A percentile compares a stretch with the other conserved stretches of the same genome.
Evolutionary conservation across 2,797 vertebrate genomes (phyloP).

Genomic region (Rhinogobio ventralis): DNA sequence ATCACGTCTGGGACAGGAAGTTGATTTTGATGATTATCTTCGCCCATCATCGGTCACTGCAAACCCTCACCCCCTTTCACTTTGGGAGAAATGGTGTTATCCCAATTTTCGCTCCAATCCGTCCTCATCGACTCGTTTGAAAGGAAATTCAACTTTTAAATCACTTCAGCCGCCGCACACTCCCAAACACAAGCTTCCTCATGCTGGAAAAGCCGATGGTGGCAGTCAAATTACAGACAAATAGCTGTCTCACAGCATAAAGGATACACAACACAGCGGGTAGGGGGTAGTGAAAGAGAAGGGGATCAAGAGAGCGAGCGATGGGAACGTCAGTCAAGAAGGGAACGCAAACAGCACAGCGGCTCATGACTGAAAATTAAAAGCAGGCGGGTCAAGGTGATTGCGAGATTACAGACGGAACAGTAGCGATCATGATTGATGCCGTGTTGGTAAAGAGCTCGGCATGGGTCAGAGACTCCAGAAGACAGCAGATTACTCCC

Average conservation of each 20-base stretch:
- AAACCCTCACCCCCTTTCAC: conserved; percentile 49
- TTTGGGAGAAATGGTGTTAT: conserved; percentile 21
- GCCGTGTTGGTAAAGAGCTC: conserved; percentile 70
- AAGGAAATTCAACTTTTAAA: conserved; percentile 46
- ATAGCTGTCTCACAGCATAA: conserved; percentile 14
- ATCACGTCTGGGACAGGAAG: conserved; percentile 79
- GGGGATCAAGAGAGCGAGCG: conserved; percentile 61
- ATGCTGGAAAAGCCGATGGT: background rate
- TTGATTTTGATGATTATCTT: conserved; percentile 52
- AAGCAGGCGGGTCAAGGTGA: conserved; percentile 70
- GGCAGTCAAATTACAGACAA: conserved; percentile 49
- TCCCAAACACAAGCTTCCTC: conserved; percentile 3
- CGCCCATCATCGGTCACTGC: conserved; percentile 37
- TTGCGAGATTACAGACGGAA: conserved; percentile 76
- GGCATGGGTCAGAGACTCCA: conserved; percentile 47
- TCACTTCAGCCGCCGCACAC: background rate
- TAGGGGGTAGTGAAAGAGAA: conserved; percentile 6
- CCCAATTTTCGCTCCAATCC: conserved; percentile 21
- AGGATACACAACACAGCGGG: conserved; percentile 17
- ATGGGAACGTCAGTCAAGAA: conserved; percentile 75
- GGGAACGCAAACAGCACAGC: conserved; percentile 69
- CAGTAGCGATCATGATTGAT: conserved; percentile 76
- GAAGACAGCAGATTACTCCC: conserved; percentile 69
- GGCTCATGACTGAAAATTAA: conserved; percentile 76
- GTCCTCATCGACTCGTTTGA: conserved; percentile 28